Evolutionary conservation across 1,140 invertebrate species (phyloP), one percentile per base, ranked within the genome.

Genomic region (Brachionus angularis): DNA sequence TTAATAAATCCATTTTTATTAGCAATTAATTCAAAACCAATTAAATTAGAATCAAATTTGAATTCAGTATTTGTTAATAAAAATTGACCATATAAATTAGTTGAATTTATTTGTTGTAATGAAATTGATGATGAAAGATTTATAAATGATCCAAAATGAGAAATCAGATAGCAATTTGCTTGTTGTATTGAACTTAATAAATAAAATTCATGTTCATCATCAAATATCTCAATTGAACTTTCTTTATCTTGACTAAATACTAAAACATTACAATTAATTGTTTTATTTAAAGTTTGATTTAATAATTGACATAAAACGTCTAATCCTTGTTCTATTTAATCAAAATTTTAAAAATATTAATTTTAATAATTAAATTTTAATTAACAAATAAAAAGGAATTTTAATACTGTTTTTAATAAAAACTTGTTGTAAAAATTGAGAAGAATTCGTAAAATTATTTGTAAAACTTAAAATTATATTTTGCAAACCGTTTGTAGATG

Each of bases 191-290:
- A n/a, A n/a, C n/a, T n/a, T n/a, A n/a, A n/a, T n/a, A n/a, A n/a
- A n/a, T 3, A 55, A n/a, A 55, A 34, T 16, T 18, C n/a, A 10
- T 55, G 27, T 8, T 8, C 1, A 14, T 34, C n/a, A n/a, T n/a
- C n/a, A n/a, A n/a, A n/a, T n/a, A n/a, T n/a, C n/a, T n/a, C n/a
- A n/a, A n/a, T n/a, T n/a, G n/a, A n/a, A n/a, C n/a, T n/a, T n/a
- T n/a, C n/a, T n/a, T n/a, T 55, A 16, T 55, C 52, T 55, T 55
- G 52, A 5, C 27, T 55, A 34, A 16, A 33, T 33, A 31, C 52
- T 7, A 33, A 33, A 16, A 55, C 33, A 0, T 18, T 33, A 55
- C 52, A 55, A 55, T 33, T 33, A 55, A 55, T 55, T 16, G 52
- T 55, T 3, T 55, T 55, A 18, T 55, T 33, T 33, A 55, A 31